These are phyloP conservation scores for Epinotia nisella DNA, from an alignment of 2,888 invertebrate species.

Conservation along the genomic window DNA sequence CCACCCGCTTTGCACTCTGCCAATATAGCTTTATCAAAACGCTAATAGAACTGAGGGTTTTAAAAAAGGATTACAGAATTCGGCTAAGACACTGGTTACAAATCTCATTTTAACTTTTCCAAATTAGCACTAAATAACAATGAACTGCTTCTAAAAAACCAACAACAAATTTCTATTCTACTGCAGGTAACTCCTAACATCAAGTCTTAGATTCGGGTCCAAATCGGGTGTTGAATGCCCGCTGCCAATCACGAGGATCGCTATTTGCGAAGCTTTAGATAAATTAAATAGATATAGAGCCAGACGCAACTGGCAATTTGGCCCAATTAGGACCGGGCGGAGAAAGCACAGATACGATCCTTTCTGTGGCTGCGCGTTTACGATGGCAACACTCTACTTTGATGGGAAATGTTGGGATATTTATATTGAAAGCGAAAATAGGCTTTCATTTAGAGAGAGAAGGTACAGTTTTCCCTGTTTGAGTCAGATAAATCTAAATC, in stretches of 20 bases:
- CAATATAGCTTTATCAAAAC: no score
- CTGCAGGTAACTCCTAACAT: slow-evolving; percentile 16
- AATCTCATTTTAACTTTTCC: not conserved
- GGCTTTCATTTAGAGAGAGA: not conserved
- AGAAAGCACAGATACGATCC: slow-evolving; percentile 53
- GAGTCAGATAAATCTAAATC: no score
- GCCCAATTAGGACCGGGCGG: slow-evolving; percentile 58
- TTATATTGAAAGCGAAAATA: slow-evolving; percentile 23
- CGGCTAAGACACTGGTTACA: not conserved
- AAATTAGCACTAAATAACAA: not conserved
- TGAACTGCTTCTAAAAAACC: not conserved
- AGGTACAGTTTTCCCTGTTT: not conserved
- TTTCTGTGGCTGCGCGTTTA: slow-evolving; percentile 44
- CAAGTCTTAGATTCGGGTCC: slow-evolving; percentile 28
- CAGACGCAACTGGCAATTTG: slow-evolving; percentile 66
- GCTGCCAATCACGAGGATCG: slow-evolving; percentile 53
- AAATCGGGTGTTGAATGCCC: slow-evolving; percentile 44
- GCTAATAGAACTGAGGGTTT: no score
- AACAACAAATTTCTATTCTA: not conserved
- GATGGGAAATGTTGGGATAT: slow-evolving; percentile 24
- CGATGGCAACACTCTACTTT: slow-evolving; percentile 34
- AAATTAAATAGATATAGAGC: slow-evolving; percentile 69
- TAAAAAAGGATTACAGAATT: no score
- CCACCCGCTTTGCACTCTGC: no score
- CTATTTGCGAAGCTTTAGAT: slow-evolving; percentile 63